Evolutionary conservation across 1,140 invertebrate genomes (phyloP), one percentile per base, ranked within the genome.

Genomic region (Pinna nobilis): DNA sequence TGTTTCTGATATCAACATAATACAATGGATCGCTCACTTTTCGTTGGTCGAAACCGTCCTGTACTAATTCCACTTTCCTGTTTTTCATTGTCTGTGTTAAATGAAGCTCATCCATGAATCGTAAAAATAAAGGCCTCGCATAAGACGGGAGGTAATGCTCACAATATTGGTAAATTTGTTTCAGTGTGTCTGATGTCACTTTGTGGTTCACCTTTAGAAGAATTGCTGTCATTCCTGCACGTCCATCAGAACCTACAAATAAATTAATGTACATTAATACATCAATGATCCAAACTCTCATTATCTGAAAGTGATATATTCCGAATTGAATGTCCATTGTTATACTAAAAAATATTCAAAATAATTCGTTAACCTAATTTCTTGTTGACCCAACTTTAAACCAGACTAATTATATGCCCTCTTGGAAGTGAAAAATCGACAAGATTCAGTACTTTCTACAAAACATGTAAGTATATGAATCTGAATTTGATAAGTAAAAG

Each of bases 151-250:
- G 88, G 25, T 92, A 88, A 35, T 77, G 55, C 9, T 51, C 23
- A 49, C 81, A 57, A 23, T 82, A 51, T 18, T 49, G 30, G 9
- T 77, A 76, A 1, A 90, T 59, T 7, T 69, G 33, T 18, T 65
- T 61, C 1, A 89, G 66, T 33, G 70, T 57, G 13, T 67, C 68
- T 4, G 47, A 28, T 6, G 71, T 67, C 13, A 84, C 25, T 13
- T 65, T 25, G 3, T 67, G 28, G 0, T 81, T 70, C 39, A n/a
- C n/a, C 13, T 82, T 73, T 66, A 92, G 92, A 25, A 92, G 90
- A 0, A 97, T 83, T 4, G 96, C 95, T 28, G 95, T 95, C 97
- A 99, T 99, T 28, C 97, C 97, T 28, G 96, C 96, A 72, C 93
- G 91, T 1, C 97, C 97, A 89, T 99, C 97, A 61, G 92, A 92